Conservation (phyloP, 2,797 vertebrate species). For the Acanthiza pusilla region DNA sequence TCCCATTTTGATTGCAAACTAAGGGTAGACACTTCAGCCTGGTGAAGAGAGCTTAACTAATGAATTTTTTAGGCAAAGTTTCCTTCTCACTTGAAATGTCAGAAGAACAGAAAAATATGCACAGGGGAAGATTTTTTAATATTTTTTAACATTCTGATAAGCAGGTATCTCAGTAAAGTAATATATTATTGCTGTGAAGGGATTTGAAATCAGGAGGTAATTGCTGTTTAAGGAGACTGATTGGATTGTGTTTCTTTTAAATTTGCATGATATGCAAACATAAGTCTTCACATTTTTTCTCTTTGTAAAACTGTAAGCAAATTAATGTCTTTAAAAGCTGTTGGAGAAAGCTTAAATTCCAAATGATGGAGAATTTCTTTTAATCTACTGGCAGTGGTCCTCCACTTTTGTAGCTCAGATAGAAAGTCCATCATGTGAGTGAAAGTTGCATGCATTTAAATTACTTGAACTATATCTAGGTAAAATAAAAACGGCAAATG, state of each 20-base stretch:
- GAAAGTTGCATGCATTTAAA: not conserved
- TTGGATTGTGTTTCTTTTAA: not conserved
- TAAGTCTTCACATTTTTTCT: not conserved
- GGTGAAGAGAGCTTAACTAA: not conserved
- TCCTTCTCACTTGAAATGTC: not conserved
- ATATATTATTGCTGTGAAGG: not conserved
- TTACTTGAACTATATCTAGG: not conserved
- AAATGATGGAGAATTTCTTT: not conserved
- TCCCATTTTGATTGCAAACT: not conserved
- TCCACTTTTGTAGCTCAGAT: not conserved
- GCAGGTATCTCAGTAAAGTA: not conserved
- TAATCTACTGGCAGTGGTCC: not conserved
- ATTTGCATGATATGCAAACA: not conserved
- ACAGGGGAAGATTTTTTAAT: fast-evolving
- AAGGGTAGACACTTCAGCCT: not conserved
- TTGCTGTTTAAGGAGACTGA: not conserved
- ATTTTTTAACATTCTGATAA: not conserved
- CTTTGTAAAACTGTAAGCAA: not conserved
- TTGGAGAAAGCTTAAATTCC: not conserved
- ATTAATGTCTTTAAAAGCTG: not conserved
- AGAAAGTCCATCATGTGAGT: not conserved
- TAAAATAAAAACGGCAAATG: not conserved
- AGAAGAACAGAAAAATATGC: not conserved
- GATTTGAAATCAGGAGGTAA: not conserved
- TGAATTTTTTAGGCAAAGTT: not conserved